These are phyloP conservation scores for Brevimyrus niger DNA, from an alignment of 2,113 vertebrate genomes.

Conservation along the genomic window DNA sequence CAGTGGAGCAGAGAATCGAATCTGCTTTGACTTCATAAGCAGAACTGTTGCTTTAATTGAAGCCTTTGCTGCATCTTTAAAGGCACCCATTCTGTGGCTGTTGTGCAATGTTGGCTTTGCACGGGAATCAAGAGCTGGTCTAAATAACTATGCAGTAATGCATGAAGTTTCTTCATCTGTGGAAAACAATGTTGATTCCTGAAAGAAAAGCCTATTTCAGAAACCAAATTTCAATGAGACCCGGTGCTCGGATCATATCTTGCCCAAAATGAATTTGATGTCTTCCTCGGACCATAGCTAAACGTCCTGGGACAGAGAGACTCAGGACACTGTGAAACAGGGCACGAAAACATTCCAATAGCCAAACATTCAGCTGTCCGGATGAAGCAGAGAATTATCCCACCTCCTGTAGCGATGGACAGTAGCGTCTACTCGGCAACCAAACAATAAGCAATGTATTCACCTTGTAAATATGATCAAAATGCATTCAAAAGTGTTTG, in stretches of 20 bases:
- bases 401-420: not conserved
- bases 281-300: not conserved
- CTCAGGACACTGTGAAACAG: not conserved
- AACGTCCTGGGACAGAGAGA: not conserved
- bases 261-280: not conserved
- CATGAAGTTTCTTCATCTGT: not conserved
- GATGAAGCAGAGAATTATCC: not conserved
- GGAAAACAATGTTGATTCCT: not conserved
- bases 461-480: not conserved
- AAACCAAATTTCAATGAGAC: not conserved
- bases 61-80: not conserved
- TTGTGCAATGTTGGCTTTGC: not conserved
- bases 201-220: not conserved
- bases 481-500: not conserved
- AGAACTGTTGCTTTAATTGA: not conserved
- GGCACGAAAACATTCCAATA: not conserved
- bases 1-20: not conserved
- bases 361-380: not conserved
- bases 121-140: not conserved
- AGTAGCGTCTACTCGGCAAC: not conserved
- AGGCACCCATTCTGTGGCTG: not conserved
- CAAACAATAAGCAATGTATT: not conserved
- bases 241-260: not conserved
- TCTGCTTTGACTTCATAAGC: conserved; percentile 10
- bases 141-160: not conserved